Base-by-base conservation (phyloP, 2,888 invertebrate species). In the Nemapogon koenigi region DNA sequence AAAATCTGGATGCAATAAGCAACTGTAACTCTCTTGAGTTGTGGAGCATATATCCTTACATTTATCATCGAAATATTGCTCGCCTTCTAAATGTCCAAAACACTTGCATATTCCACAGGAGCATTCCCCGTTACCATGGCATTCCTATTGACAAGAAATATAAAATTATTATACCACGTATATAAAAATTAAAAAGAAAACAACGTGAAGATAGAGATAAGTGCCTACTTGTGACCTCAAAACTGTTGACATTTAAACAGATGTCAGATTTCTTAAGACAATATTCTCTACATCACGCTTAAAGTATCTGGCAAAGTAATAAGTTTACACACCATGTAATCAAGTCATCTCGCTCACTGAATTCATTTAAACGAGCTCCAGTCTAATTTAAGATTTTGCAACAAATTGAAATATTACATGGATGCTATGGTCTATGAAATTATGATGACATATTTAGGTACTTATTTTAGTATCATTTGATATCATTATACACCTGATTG, bases 111-210 rank as follows among this genome's bases (percentile, higher is more conserved):
- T 49, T 31, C 60, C 57, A 50, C 68, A 70, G 2, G 53, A 55
- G 45, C 73, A 76, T 37, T 50, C 36, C 0, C 76, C 76, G 49
- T 78, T 75, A 29, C 66, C 65, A 2, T 58, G 60, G 40, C 76
- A 78, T 28, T 56, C 51, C 41, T 38, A 11, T 26, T 2, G 13
- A 35, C 4, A n/a, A n/a, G n/a, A n/a, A n/a, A n/a, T 28, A 11
- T 26, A 26, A 26, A 26, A 3, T n/a, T 4, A 3, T 26, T 26
- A 26, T 26, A 3, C 6, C n/a, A 11, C 13, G n/a, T 11, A 26
- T 3, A 26, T 11, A 3, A 26, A 26, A 3, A 26, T 4, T 26
- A 28, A 28, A 28, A 28, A 4, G 13, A 11, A 28, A 11, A 28
- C 22, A 7, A 6, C 22, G 22, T 7, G 10, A 22, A 22, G 6